Percentiles rank a stretch among this genome's conserved stretches.
These are phyloP conservation scores for Echinarachnius parma DNA, from an alignment of 53 echinoderm and acorn worm species.

Conservation along the genomic window DNA sequence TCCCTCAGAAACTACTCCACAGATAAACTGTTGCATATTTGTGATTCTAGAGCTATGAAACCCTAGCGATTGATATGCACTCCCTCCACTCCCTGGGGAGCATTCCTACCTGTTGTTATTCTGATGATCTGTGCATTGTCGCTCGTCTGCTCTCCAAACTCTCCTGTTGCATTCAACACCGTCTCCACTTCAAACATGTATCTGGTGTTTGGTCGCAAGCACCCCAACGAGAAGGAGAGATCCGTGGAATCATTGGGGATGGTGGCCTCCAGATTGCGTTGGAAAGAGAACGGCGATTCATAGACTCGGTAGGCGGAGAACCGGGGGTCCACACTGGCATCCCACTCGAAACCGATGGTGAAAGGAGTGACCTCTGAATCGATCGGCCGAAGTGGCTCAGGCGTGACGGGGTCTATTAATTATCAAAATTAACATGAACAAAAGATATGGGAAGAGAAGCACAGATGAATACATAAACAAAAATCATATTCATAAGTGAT, in stretches of 20 bases:
- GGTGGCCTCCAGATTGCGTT: slow-evolving; percentile 1
- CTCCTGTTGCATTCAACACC: not conserved
- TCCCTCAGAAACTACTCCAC: too few relatives aligned
- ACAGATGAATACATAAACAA: too few relatives aligned
- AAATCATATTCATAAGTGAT: too few relatives aligned
- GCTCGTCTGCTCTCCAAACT: slow-evolving; percentile 24
- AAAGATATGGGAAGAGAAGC: not conserved
- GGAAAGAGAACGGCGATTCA: not conserved
- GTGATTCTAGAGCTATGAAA: too few relatives aligned
- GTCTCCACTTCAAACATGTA: slow-evolving; percentile 22
- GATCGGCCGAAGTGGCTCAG: not conserved
- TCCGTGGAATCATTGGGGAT: not conserved
- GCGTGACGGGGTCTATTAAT: slow-evolving; percentile 26
- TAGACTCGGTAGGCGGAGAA: slow-evolving; percentile 14
- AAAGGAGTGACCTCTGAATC: not conserved
- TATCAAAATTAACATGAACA: not conserved
- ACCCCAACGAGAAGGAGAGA: not conserved
- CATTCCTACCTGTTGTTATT: slow-evolving; percentile 18
- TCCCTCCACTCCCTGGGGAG: too few relatives aligned
- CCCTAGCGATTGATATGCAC: too few relatives aligned
- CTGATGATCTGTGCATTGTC: slow-evolving; percentile 14
- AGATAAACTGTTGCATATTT: too few relatives aligned
- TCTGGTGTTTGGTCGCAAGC: slow-evolving; percentile 13
- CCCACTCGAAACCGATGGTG: slow-evolving; percentile 19
- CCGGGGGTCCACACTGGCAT: not conserved